These are phyloP conservation scores for Euleptes europaea DNA, from an alignment of 2,113 vertebrate genomes.

Conservation along the genomic window DNA sequence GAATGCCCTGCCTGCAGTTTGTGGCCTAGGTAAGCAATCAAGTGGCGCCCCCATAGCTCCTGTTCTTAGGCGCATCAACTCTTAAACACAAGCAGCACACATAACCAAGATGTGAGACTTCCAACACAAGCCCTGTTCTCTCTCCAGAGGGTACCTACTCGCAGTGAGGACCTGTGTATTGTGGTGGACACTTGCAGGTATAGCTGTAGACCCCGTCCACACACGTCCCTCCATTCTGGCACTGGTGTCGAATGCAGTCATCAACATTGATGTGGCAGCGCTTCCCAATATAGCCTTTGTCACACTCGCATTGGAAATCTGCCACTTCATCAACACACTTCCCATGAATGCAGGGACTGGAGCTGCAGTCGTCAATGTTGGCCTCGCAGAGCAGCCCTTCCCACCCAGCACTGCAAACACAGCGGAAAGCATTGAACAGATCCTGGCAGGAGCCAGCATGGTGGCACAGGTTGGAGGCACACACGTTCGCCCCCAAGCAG, in stretches of 20 bases:
- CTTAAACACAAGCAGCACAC: no score
- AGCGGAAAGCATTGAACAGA: conserved; percentile 85
- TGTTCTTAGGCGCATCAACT: no score
- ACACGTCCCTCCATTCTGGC: conserved; percentile 81
- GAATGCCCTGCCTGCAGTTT: no score
- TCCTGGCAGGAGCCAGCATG: conserved; percentile 84
- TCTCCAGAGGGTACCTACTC: conserved; percentile 77
- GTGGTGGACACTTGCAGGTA: conserved; percentile 79
- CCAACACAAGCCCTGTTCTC: no score
- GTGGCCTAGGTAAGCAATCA: no score
- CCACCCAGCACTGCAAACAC: conserved; percentile 84
- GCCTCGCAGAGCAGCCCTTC: conserved; percentile 80
- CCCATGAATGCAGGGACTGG: conserved; percentile 81
- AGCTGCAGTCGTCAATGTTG: conserved; percentile 81
- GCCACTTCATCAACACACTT: conserved; percentile 79
- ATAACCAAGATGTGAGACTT: no score
- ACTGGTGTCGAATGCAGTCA: conserved; percentile 81
- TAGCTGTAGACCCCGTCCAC: conserved; percentile 67
- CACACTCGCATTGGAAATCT: conserved; percentile 84
- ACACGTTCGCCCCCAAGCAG: conserved; percentile 80
- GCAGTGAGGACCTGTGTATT: conserved; percentile 79
- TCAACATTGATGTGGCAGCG: conserved; percentile 85
- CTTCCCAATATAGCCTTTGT: conserved; percentile 81
- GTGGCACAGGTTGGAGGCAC: conserved; percentile 81
- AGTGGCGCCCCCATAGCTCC: no score